phyloP scores from a whole-genome alignment of 2,888 invertebrate species.

The Loripinus fragilis region DNA sequence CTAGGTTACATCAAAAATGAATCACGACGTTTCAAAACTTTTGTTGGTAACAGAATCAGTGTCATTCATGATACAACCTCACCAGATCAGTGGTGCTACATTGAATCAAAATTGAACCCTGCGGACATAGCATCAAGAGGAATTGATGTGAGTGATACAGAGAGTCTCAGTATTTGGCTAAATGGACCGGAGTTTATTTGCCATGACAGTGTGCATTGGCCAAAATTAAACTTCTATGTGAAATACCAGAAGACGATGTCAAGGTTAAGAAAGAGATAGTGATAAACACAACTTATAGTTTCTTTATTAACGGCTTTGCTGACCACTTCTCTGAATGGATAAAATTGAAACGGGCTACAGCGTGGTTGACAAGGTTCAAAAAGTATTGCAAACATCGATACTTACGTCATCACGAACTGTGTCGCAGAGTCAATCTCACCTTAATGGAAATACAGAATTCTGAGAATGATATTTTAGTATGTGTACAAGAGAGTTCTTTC shows the following conservation, averaged over 20 bases:
- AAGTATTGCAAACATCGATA: slow-evolving; percentile 19
- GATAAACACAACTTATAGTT: slow-evolving; percentile 14
- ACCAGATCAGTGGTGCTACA: too few relatives aligned
- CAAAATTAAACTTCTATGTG: too few relatives aligned
- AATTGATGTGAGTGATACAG: slow-evolving; percentile 12
- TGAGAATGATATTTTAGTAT: slow-evolving; percentile 6
- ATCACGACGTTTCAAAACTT: slow-evolving; percentile 9
- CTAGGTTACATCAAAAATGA: too few relatives aligned
- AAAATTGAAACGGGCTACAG: slow-evolving; percentile 15
- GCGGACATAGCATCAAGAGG: slow-evolving; percentile 40
- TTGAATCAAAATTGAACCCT: slow-evolving; percentile 34
- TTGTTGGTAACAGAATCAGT: slow-evolving; percentile 38
- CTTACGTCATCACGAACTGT: background rate
- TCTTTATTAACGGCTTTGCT: background rate
- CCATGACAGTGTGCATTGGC: slow-evolving; percentile 14
- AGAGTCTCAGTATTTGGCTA: slow-evolving; percentile 18
- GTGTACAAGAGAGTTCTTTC: slow-evolving; percentile 20
- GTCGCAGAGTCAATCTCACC: slow-evolving; percentile 12
- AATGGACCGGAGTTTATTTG: background rate
- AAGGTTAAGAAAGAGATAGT: background rate
- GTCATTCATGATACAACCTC: slow-evolving; percentile 31
- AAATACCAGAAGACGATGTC: too few relatives aligned
- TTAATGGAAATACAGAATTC: slow-evolving; percentile 20
- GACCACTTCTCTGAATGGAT: slow-evolving; percentile 14
- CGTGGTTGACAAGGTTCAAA: slow-evolving; percentile 24